Conservation (phyloP, 2,113 vertebrate species). For the Chloroceryle aenea region DNA sequence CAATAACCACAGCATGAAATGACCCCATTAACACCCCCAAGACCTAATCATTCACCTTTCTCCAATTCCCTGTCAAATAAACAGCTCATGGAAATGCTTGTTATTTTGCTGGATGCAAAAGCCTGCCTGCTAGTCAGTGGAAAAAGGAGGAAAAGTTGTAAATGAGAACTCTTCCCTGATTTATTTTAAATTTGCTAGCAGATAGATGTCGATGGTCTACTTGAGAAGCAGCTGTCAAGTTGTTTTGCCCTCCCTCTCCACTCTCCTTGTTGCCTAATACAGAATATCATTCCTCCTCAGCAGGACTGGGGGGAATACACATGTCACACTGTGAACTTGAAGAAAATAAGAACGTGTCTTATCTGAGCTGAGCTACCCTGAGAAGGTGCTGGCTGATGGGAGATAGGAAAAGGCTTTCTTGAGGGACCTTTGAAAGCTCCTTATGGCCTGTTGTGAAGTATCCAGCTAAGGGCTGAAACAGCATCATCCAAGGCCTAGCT, state of each 20-base stretch:
- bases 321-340: not conserved
- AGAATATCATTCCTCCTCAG: not conserved
- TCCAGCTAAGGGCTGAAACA: not conserved
- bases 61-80: not conserved
- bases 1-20: constrained; percentile 51
- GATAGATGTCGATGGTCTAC: not conserved
- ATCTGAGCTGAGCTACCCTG: constrained; percentile 46
- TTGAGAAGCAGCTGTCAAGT: constrained; percentile 34
- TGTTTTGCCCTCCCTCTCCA: not conserved
- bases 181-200: not conserved
- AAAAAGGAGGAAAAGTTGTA: not conserved
- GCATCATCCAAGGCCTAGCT: not conserved
- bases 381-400: constrained; percentile 66
- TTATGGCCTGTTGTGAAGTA: not conserved
- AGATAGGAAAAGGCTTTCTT: constrained; percentile 41
- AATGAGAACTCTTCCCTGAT: not conserved
- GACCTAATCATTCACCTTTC: constrained; percentile 10
- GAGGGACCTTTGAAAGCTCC: constrained; percentile 48
- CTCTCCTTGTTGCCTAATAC: not conserved
- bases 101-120: constrained; percentile 26
- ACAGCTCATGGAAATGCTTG: not conserved
- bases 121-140: not conserved
- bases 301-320: not conserved
- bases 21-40: constrained; percentile 5
- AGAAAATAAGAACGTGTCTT: constrained; percentile 39